Evolutionary conservation across 2,888 invertebrate genomes (phyloP).

Genomic region (Heliconius sara): DNA sequence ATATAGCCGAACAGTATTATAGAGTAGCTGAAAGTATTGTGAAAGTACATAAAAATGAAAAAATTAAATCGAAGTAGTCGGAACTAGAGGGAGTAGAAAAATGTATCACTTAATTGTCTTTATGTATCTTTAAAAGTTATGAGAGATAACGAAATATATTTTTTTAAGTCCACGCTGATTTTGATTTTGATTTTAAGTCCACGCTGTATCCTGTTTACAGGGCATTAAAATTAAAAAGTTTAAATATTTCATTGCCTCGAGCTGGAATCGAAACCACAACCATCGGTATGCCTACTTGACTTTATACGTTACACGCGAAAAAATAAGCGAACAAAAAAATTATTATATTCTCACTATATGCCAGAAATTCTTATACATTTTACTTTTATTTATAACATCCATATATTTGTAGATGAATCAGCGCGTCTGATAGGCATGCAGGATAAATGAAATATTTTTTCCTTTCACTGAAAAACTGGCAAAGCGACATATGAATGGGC

Average conservation of each 20-base stretch:
- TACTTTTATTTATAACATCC: neutral
- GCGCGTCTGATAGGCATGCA: slow-evolving; percentile 17
- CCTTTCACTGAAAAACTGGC: slow-evolving; percentile 21
- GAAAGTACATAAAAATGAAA: neutral
- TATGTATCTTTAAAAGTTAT: too few species aligned
- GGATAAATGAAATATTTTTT: slow-evolving; percentile 17
- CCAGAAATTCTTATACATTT: neutral
- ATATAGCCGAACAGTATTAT: neutral
- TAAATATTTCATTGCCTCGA: neutral
- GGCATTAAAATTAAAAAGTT: too few species aligned
- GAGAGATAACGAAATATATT: neutral
- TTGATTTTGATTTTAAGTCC: too few species aligned
- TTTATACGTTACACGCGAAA: too few species aligned
- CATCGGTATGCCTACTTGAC: too few species aligned
- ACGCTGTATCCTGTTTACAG: neutral
- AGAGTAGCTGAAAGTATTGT: neutral
- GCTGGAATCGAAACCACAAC: neutral
- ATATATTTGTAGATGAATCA: slow-evolving; percentile 2
- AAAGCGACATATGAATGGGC: slow-evolving; percentile 25
- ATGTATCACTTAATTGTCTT: too few species aligned
- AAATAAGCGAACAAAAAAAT: too few species aligned
- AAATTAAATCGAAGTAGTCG: too few species aligned
- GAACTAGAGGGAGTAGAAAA: too few species aligned
- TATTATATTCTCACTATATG: neutral
- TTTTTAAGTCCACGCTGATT: neutral